These are phyloP conservation scores for Hippocampus comes DNA, from an alignment of 2,113 vertebrate species.

Conservation along the genomic window DNA sequence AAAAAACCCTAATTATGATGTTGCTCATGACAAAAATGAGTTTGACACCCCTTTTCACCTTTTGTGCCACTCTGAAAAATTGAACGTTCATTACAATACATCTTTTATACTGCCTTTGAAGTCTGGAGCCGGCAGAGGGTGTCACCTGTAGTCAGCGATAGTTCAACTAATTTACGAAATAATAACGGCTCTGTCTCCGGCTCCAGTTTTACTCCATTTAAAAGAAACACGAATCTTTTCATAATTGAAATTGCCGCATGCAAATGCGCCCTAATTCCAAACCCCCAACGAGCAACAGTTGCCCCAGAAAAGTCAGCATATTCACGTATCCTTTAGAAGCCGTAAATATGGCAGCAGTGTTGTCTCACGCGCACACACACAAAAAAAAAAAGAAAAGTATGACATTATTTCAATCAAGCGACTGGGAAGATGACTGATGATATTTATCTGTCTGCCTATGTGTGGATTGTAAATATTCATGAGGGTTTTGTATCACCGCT, in stretches of 20 bases:
- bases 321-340: background rate
- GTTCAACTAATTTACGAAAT: background rate
- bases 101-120: background rate
- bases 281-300: background rate
- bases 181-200: background rate
- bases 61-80: background rate
- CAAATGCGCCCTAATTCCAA: background rate
- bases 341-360: background rate
- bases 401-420: background rate
- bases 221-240: background rate
- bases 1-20: background rate
- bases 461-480: constrained; percentile 1
- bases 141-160: background rate
- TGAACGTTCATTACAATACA: background rate
- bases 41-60: background rate
- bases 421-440: background rate
- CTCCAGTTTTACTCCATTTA: background rate
- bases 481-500: background rate
- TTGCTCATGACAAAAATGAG: background rate
- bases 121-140: background rate
- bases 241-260: background rate
- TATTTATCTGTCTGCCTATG: constrained; percentile 3
- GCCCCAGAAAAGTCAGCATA: background rate
- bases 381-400: too few species aligned
- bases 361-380: background rate